Evolutionary conservation across 1,140 invertebrate species (phyloP), one percentile per base, ranked within the genome.

Genomic region (Plutomurus gul): DNA sequence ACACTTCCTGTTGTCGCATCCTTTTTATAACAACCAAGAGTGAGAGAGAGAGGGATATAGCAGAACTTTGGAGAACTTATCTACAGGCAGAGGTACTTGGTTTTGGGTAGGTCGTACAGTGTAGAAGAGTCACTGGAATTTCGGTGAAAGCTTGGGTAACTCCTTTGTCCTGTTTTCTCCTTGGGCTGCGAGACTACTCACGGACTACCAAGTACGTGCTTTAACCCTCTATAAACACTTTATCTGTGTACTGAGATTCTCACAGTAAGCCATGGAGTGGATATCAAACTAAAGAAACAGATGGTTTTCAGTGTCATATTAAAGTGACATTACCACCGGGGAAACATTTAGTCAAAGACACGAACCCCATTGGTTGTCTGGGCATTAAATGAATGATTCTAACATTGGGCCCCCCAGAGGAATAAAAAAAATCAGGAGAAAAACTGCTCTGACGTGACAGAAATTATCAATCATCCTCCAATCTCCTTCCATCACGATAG

Each of bases 291-390:
- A 30, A 27, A 30, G 27, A 56, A 65, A 65, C 56, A 65, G 56
- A 65, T 65, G 56, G 56, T 65, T 65, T 65, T 65, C 56, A 65
- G 27, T 65, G 56, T 65, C 56, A 65, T 65, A 65, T 65, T 65
- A 33, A 65, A 65, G 56, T 65, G 56, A 65, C 56, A 65, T 65
- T 65, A 65, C 56, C 56, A 30, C 56, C 27, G 27, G 56, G 56
- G 56, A 65, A 33, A 65, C 56, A 65, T 65, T 65, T 65, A 65
- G 56, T 65, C 56, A 65, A 65, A 65, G 56, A 65, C 56, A 65
- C 13, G 27, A 65, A 65, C 27, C 27, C 56, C 56, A 65, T 30
- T 65, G 27, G 56, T 65, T 33, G n/a, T 30, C 16, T 33, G 30
- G 56, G 36, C 56, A 65, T 65, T 30, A 65, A 65, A 65, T 65